Evolutionary conservation across 1,140 invertebrate genomes (phyloP).

Genomic region (Drosophila miranda): DNA sequence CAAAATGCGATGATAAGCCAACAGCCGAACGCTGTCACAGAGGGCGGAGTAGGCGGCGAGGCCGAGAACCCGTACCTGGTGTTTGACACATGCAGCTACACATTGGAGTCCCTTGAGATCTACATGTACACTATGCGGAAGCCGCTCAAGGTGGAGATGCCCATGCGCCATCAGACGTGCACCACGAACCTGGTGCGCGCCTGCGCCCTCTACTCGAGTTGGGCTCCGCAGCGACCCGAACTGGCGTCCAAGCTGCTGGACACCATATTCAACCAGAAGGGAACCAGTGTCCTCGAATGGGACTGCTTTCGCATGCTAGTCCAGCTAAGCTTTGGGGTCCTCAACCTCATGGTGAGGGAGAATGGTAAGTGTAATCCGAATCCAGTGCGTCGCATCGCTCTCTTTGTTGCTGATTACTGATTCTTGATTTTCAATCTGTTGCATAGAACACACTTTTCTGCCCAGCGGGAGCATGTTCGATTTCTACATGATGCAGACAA

Average conservation of each 20-base stretch:
- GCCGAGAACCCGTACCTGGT: conserved; percentile 84
- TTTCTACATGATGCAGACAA: conserved; percentile 87
- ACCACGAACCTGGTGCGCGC: conserved; percentile 83
- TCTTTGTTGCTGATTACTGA: conserved; percentile 65
- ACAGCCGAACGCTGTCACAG: conserved; percentile 1
- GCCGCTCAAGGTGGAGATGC: conserved; percentile 91
- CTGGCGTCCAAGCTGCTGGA: conserved; percentile 52
- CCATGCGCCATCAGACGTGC: conserved; percentile 91
- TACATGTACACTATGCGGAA: conserved; percentile 89
- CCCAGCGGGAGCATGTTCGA: conserved; percentile 87
- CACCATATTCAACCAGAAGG: conserved; percentile 79
- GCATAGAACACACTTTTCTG: conserved; percentile 53
- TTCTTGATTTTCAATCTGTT: not conserved
- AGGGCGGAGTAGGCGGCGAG: not conserved
- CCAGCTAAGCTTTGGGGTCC: conserved; percentile 87
- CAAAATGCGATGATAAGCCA: conserved; percentile 47
- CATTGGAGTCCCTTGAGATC: conserved; percentile 92
- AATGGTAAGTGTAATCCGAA: conserved; percentile 48
- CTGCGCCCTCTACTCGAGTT: conserved; percentile 77
- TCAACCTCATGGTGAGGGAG: conserved; percentile 86
- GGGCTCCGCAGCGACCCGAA: conserved; percentile 77
- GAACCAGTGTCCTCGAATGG: conserved; percentile 89
- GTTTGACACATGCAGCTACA: conserved; percentile 91
- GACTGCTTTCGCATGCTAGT: conserved; percentile 94
- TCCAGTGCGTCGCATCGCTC: not conserved